Evolutionary conservation across 2,888 invertebrate genomes (phyloP), one percentile per base, ranked within the genome.

Genomic region (Cetonia aurata): DNA sequence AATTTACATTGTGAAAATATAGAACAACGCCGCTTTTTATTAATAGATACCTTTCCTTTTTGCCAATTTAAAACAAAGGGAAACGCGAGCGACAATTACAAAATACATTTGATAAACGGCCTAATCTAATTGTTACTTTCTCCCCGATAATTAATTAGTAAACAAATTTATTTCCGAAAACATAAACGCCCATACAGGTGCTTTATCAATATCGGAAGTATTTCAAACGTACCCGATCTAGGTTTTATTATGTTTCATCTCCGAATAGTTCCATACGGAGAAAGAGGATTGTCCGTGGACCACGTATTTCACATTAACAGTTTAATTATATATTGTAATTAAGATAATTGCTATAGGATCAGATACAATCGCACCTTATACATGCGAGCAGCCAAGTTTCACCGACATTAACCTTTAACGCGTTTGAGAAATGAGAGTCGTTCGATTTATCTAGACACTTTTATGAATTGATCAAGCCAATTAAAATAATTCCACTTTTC

Each of bases 261-360:
- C 46, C 31, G 33, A 10, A 9, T 15, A 17, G 31, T 13, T 31
- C 33, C 12, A 31, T 56, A 10, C n/a, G 10, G 48, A 65, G 62
- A 65, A 65, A 65, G 62, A 65, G 50, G 41, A 65, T 65, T 65
- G 62, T 65, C 50, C 12, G 37, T 33, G 41, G 50, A 65, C 37
- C 62, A 65, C 41, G 52, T 62, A 62, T 65, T 65, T 37, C 52
- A 65, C 62, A 52, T 50, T 65, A 65, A 37, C 50, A 50, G 12
- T 65, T 65, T 65, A 65, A 65, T 65, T 65, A 65, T 52, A 65
- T 65, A 65, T 65, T 65, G 41, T 52, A 65, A 65, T 65, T 65
- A 65, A 65, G 50, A 50, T 65, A 65, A 65, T 65, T 37, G 17
- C 50, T 33, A 17, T 33, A 17, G 12, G 62, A 65, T 52, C 17